Percentiles rank a stretch among this genome's conserved stretches.
Evolutionary conservation across 2,888 invertebrate genomes (phyloP).

Genomic region (Pyrrhosoma nymphula): DNA sequence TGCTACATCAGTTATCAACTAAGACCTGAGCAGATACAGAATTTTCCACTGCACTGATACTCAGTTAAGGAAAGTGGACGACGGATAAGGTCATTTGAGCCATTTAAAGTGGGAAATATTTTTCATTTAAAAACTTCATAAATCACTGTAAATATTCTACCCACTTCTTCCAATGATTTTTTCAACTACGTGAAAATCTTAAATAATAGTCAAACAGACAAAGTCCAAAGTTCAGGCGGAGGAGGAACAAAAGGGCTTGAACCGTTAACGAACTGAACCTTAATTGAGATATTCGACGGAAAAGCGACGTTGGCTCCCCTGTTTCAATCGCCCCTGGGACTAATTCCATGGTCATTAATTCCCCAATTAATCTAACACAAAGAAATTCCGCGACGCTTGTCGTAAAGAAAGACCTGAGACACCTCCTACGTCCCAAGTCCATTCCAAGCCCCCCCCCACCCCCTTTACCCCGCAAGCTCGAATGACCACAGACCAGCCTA

Average conservation of each 20-base stretch:
- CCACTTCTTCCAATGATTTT: too few species aligned
- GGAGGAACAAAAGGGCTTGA: neutral
- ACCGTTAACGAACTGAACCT: neutral
- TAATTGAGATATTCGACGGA: conserved; percentile 5
- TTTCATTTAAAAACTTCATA: too few species aligned
- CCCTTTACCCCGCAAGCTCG: neutral
- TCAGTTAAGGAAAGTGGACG: too few species aligned
- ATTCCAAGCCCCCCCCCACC: neutral
- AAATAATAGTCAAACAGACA: too few species aligned
- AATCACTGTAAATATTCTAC: too few species aligned
- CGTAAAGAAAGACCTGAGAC: conserved; percentile 18
- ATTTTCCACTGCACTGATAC: too few species aligned
- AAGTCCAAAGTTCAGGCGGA: too few species aligned
- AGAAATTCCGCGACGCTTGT: conserved; percentile 32
- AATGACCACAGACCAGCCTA: neutral
- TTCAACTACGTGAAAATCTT: too few species aligned
- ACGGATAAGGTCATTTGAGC: too few species aligned
- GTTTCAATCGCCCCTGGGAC: conserved; percentile 24
- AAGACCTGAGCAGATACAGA: too few species aligned
- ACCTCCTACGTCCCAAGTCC: neutral
- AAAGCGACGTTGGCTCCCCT: neutral
- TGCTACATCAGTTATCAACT: too few species aligned
- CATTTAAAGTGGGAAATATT: too few species aligned
- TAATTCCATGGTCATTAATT: conserved; percentile 6
- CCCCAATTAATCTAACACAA: conserved; percentile 29